phyloP scores from a whole-genome alignment of 2,888 invertebrate genomes.

The Lasius platythorax region DNA sequence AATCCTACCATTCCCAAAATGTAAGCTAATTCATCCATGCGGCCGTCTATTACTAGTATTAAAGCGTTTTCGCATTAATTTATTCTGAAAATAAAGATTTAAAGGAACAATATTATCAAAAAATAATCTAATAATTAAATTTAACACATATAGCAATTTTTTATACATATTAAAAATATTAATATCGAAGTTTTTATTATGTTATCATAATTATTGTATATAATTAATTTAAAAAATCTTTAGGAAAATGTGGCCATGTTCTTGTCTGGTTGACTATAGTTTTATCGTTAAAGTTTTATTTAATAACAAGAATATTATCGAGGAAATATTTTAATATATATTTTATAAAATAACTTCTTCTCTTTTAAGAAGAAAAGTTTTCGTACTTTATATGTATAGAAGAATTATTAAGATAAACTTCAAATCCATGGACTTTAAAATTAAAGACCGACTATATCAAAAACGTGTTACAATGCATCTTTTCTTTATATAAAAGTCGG shows the following conservation, averaged over 20 bases:
- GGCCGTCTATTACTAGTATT: not conserved
- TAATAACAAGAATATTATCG: not conserved
- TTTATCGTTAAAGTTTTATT: conserved; percentile 36
- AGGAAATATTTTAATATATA: not conserved
- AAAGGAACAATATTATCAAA: not conserved
- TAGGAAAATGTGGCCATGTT: not conserved
- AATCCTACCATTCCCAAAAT: not conserved
- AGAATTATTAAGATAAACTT: conserved; percentile 1
- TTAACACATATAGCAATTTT: not conserved
- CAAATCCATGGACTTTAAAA: not conserved
- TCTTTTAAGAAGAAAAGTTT: conserved; percentile 22
- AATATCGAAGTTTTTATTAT: not conserved
- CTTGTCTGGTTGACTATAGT: not conserved
- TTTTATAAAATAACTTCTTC: not conserved
- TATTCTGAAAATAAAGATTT: not conserved
- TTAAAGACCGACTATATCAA: conserved; percentile 1
- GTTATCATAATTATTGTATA: not conserved
- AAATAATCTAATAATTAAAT: not conserved
- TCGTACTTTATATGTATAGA: conserved; percentile 2
- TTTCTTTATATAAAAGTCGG: not conserved
- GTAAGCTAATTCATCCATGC: not conserved
- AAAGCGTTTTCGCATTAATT: not conserved
- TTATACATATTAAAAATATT: not conserved
- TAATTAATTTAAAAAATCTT: not conserved
- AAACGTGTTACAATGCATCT: not conserved